phyloP scores from a whole-genome alignment of 2,888 invertebrate species.

The Flexamia atlantica region DNA sequence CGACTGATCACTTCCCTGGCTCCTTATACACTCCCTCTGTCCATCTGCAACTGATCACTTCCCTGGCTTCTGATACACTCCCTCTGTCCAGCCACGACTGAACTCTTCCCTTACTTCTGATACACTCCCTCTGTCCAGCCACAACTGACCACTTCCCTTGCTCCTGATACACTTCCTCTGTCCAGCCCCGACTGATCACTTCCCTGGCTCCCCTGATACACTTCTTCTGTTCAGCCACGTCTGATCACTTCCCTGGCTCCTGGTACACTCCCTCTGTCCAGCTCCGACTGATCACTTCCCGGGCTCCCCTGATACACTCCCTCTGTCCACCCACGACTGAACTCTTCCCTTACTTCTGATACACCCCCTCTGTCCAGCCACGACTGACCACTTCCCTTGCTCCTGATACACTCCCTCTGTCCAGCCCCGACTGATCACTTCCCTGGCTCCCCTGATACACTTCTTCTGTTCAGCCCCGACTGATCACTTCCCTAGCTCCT shows the following conservation, averaged over 20 bases:
- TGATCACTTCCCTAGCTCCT: not conserved
- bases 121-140: not conserved
- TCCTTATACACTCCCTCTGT: not conserved
- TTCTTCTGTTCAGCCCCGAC: not conserved
- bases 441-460: no score
- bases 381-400: no score
- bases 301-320: no score
- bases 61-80: not conserved
- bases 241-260: conserved; percentile 93
- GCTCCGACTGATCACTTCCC: no score
- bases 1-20: not conserved
- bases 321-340: no score
- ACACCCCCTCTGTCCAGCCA: no score
- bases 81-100: not conserved
- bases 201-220: not conserved
- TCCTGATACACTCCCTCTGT: no score
- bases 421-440: no score
- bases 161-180: not conserved
- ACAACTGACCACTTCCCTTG: not conserved
- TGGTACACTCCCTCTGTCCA: no score
- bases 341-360: no score
- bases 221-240: conserved; percentile 74
- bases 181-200: not conserved
- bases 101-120: no score
- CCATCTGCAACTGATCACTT: conserved; percentile 75